Percentiles rank a stretch among this genome's conserved stretches.
Conservation (phyloP, 2,113 vertebrate genomes). For the Aegotheles bennettii region DNA sequence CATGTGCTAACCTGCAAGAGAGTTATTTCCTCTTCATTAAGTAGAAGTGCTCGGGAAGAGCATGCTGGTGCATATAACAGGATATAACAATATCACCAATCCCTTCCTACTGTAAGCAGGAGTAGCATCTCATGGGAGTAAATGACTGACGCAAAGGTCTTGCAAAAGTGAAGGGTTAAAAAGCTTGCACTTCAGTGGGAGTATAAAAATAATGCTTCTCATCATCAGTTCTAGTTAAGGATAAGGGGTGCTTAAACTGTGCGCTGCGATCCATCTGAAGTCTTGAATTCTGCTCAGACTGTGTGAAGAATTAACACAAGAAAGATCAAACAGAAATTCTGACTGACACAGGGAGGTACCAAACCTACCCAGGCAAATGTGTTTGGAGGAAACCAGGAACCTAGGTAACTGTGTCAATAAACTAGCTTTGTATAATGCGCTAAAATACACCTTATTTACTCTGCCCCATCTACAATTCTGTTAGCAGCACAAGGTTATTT, state of each 20-base stretch:
- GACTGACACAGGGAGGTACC: neutral
- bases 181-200: neutral
- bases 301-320: neutral
- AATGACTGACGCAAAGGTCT: neutral
- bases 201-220: neutral
- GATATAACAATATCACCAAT: neutral
- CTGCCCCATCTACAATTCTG: neutral
- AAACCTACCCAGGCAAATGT: neutral
- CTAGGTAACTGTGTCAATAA: neutral
- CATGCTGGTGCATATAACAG: neutral
- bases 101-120: neutral
- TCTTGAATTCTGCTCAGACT: neutral
- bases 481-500: slow-evolving; percentile 26
- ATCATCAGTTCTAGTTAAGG: neutral
- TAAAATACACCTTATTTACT: neutral
- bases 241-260: neutral
- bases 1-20: neutral
- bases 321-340: neutral
- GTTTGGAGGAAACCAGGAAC: neutral
- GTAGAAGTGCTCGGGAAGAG: neutral
- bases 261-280: neutral
- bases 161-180: slow-evolving; percentile 15
- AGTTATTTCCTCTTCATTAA: neutral
- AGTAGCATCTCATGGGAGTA: neutral
- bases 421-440: neutral